These are phyloP conservation scores for Nymphalis io DNA, from an alignment of 1,140 invertebrate genomes.

Conservation along the genomic window DNA sequence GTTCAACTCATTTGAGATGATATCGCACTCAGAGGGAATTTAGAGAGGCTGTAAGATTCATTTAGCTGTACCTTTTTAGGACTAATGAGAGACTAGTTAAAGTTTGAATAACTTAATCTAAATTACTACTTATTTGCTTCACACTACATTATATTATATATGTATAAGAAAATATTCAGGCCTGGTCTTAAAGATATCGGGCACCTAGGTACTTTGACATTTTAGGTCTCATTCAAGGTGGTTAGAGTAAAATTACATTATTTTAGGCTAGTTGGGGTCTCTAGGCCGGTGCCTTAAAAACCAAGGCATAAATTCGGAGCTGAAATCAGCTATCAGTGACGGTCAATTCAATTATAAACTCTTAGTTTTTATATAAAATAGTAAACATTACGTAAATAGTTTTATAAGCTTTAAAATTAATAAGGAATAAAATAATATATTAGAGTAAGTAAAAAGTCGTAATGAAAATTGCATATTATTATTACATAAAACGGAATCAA, in stretches of 20 bases:
- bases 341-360: no score
- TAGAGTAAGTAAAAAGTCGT: not conserved
- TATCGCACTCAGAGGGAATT: constrained; percentile 14
- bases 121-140: not conserved
- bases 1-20: constrained; percentile 8
- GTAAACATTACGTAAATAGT: not conserved
- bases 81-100: not conserved
- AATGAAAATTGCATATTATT: constrained; percentile 11
- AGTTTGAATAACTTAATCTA: constrained; percentile 1
- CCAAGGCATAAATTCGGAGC: no score
- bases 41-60: constrained; percentile 4
- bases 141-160: no score
- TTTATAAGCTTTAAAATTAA: not conserved
- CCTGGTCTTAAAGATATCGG: no score
- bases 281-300: no score
- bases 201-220: no score
- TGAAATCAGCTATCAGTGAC: no score
- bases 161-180: no score
- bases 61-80: not conserved
- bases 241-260: no score
- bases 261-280: no score
- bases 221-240: no score
- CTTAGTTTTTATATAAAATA: not conserved
- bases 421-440: not conserved
- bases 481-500: constrained; percentile 11